A percentile compares a stretch with the other conserved stretches of the same genome.
phyloP scores from a whole-genome alignment of 2,888 invertebrate genomes.

The Incurvaria masculella region DNA sequence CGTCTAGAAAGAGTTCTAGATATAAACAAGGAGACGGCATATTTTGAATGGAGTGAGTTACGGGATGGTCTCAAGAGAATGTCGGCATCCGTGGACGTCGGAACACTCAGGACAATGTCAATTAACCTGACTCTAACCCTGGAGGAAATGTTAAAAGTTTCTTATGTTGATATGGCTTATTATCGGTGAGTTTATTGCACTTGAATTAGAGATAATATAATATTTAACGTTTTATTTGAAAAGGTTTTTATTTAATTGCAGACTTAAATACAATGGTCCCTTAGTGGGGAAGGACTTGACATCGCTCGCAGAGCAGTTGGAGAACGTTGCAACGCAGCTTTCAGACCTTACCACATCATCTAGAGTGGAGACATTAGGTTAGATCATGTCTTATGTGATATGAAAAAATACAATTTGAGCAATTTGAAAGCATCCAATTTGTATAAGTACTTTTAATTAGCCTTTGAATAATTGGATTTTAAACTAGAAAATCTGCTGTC shows the following conservation, averaged over 20 bases:
- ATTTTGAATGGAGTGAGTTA: slow-evolving; percentile 61
- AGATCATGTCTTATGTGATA: slow-evolving; percentile 3
- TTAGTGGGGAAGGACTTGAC: slow-evolving; percentile 61
- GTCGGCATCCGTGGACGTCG: slow-evolving; percentile 51
- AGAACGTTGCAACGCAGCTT: slow-evolving; percentile 64
- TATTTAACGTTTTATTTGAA: no score
- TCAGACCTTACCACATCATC: slow-evolving; percentile 67
- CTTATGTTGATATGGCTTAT: slow-evolving; percentile 60
- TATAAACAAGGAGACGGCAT: slow-evolving; percentile 63
- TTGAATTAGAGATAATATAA: neutral
- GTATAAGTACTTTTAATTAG: no score
- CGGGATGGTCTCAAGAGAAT: slow-evolving; percentile 51
- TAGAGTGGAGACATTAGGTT: slow-evolving; percentile 68
- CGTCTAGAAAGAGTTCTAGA: slow-evolving; percentile 67
- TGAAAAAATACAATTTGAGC: no score
- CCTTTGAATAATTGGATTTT: no score
- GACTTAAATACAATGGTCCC: slow-evolving; percentile 57
- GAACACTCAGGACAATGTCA: slow-evolving; percentile 53
- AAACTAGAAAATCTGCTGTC: neutral
- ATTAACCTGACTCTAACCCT: slow-evolving; percentile 56
- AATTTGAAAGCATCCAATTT: no score
- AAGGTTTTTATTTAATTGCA: slow-evolving; percentile 18
- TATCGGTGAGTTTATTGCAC: slow-evolving; percentile 35
- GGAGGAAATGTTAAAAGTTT: slow-evolving; percentile 54
- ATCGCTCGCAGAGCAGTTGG: slow-evolving; percentile 63